These are phyloP conservation scores for Pipistrellus pygmaeus DNA, from an alignment of 2,797 vertebrate genomes.

Conservation along the genomic window DNA sequence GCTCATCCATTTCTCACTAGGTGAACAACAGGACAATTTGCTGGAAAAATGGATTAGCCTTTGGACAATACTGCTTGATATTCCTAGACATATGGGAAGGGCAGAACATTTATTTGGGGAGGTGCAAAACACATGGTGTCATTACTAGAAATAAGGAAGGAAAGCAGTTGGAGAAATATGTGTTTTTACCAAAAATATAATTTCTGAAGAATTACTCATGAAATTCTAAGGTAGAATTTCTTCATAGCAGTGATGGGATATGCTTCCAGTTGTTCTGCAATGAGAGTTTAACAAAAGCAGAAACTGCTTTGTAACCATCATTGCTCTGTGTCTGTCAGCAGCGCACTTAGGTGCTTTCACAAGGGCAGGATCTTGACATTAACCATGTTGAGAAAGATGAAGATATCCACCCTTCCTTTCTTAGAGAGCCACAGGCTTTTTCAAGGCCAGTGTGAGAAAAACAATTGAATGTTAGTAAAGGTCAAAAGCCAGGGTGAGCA, in stretches of 20 bases:
- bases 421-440: constrained; percentile 41
- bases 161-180: not conserved
- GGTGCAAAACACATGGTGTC: not conserved
- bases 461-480: constrained; percentile 71
- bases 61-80: not conserved
- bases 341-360: not conserved
- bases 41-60: not conserved
- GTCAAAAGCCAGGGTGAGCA: constrained; percentile 75
- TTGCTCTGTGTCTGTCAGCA: not conserved
- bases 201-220: not conserved
- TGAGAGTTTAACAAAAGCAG: constrained; percentile 52
- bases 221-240: not conserved
- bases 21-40: not conserved
- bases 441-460: constrained; percentile 64
- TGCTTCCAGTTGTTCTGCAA: constrained; percentile 16
- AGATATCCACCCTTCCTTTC: constrained; percentile 30
- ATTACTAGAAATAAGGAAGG: not conserved
- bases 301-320: not conserved
- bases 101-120: not conserved
- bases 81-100: not conserved
- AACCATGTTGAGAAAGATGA: constrained; percentile 55
- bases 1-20: not conserved
- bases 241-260: not conserved
- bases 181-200: constrained; percentile 21
- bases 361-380: constrained; percentile 55